phyloP scores from a whole-genome alignment of 1,140 invertebrate species.

The Bathynomus jamesi region DNA sequence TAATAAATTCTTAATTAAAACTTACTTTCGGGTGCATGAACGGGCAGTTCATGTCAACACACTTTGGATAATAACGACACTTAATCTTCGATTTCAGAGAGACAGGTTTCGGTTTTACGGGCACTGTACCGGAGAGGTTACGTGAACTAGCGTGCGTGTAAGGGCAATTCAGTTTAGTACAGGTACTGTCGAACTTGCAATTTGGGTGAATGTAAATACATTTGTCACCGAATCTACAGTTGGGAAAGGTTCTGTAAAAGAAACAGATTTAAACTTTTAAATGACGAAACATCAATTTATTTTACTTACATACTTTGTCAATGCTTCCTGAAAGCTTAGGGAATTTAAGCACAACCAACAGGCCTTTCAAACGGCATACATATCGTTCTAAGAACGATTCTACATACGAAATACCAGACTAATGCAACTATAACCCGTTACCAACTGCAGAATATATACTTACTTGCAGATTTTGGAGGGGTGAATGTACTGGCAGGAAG shows the following conservation, averaged over 20 bases:
- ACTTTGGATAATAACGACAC: constrained; percentile 6
- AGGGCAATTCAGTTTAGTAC: constrained; percentile 71
- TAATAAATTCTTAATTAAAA: no score
- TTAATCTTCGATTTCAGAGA: not conserved
- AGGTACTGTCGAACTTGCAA: constrained; percentile 80
- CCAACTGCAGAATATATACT: no score
- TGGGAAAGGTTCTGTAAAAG: constrained; percentile 67
- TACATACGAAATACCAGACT: no score
- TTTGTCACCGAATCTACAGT: constrained; percentile 77
- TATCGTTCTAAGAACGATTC: not conserved
- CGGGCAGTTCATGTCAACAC: constrained; percentile 1
- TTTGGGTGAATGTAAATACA: constrained; percentile 86
- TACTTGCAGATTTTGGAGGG: constrained; percentile 53
- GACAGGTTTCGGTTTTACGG: not conserved
- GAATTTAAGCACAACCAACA: no score
- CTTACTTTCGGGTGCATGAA: constrained; percentile 16
- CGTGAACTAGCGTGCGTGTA: constrained; percentile 61
- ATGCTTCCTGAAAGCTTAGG: no score
- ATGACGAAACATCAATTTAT: no score
- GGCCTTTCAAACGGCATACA: no score
- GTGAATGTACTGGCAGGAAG: constrained; percentile 58
- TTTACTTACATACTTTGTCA: no score
- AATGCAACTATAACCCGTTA: no score
- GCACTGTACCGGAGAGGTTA: no score
- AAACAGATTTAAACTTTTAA: constrained; percentile 11